phyloP scores from a whole-genome alignment of 2,888 invertebrate genomes.

The Heliothis peltigera region DNA sequence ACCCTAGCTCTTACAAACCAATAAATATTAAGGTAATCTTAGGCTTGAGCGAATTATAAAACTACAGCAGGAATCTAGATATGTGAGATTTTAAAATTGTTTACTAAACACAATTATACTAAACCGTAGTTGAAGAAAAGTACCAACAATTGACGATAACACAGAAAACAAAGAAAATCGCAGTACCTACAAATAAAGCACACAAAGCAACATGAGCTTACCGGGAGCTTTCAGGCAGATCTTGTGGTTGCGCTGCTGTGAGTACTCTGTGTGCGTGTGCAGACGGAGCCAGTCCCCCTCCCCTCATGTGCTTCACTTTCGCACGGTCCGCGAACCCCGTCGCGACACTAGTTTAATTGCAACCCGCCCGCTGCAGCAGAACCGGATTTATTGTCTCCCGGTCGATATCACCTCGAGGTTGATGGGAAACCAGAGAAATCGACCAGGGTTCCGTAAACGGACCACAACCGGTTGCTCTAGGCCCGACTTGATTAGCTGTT shows the following conservation, averaged over 20 bases:
- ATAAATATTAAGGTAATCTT: not conserved
- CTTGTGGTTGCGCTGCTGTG: constrained; percentile 33
- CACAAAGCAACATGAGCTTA: constrained; percentile 8
- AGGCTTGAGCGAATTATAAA: not conserved
- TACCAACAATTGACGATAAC: not conserved
- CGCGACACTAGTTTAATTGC: constrained; percentile 89
- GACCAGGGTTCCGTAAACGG: constrained; percentile 67
- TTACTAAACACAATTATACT: not conserved
- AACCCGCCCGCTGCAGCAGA: constrained; percentile 81
- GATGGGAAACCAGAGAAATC: constrained; percentile 75
- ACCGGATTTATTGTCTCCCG: constrained; percentile 89
- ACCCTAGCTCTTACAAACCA: constrained; percentile 12
- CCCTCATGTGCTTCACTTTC: constrained; percentile 84
- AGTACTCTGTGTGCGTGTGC: constrained; percentile 59
- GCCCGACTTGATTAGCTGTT: constrained; percentile 51
- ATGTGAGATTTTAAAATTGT: not conserved
- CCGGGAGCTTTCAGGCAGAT: constrained; percentile 20
- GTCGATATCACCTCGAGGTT: constrained; percentile 81
- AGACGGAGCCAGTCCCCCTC: constrained; percentile 60
- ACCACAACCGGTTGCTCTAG: constrained; percentile 58
- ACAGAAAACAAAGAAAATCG: not conserved
- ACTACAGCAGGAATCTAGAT: not conserved
- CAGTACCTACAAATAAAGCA: not conserved
- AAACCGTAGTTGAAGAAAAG: not conserved
- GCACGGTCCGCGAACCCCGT: constrained; percentile 85